Evolutionary conservation across 2,797 vertebrate species (phyloP), one percentile per base, ranked within the genome.

Genomic region (Clarias fuscus): DNA sequence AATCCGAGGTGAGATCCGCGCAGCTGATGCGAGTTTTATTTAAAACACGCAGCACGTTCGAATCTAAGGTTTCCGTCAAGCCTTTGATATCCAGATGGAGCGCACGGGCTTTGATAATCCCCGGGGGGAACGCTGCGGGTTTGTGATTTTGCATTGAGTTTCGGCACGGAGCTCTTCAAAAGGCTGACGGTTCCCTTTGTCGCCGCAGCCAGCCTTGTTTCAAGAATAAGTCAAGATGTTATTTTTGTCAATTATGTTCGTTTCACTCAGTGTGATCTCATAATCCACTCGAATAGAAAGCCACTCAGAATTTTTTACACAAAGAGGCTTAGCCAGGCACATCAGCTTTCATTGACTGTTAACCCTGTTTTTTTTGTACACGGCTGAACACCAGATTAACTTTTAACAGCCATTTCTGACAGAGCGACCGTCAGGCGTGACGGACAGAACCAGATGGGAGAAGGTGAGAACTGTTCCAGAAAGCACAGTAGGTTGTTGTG

Each of bases 401-500:
- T 88, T 79, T 80, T 33, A 59, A 89, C 90, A 89, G 92, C 87
- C 89, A 58, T 85, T 56, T 70, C 86, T 84, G 86, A 89, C 85
- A 70, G 87, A 87, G 85, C 20, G 15, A 65, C 30, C 13, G 87
- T 89, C 91, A 90, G 91, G 88, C 91, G 62, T 84, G 82, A 75
- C 85, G 80, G 87, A 90, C 88, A 77, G 84, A 84, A 86, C 7
- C 62, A 65, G 84, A 91, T 91, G 90, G 81, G 88, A 85, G 75
- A 88, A 85, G 76, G 83, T 61, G 85, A 89, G 92, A 77, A 92
- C 90, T 81, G 90, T 92, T 94, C 90, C 90, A 90, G 90, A 89
- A 56, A 85, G 87, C 81, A 91, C 88, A n/a, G 73, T 37, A 30
- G 88, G 89, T 86, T 90, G 90, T 91, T 90, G 92, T 93, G 92